Evolutionary conservation across 1,140 invertebrate species (phyloP), one percentile per base, ranked within the genome.

Genomic region (Zaprionus ornatus): DNA sequence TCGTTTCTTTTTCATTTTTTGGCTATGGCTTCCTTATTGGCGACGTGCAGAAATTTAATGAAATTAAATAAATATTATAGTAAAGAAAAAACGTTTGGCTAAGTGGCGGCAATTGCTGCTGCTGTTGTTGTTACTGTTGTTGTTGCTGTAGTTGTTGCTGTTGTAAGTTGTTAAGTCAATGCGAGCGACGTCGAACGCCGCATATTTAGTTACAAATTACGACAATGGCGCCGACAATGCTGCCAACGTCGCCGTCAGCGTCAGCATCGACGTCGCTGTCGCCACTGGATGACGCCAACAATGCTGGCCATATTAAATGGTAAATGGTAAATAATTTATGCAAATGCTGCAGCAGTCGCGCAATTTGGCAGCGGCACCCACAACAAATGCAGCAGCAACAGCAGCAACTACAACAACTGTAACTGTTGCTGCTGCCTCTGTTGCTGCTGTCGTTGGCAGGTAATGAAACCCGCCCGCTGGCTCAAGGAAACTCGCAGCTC

Each of bases 311-410:
- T 88, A 87, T 87, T 87, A 88, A 87, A 88, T 86, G 82, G 84
- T 87, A 87, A 87, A 87, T 90, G 86, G 79, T 87, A 87, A 87
- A 87, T 90, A 90, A 90, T 90, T 90, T 90, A 90, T 90, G 87
- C 82, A 90, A 86, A 90, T 90, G 80, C 79, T 82, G 85, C 81
- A 68, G 55, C 80, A 74, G 56, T 71, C 85, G 79, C 67, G 74
- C 84, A 80, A 88, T 88, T 90, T 85, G 80, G 86, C 86, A 90
- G 59, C 67, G 68, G 84, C 84, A 88, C 68, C 84, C 71, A 79
- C 81, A 77, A 79, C 82, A 74, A 66, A 57, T 54, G 52, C 25
- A 23, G 21, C 27, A 32, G 52, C 59, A 50, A 70, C 80, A 82
- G 40, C 82, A 54, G 57, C 78, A 73, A 61, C 69, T 67, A 21